Evolutionary conservation across 2,113 vertebrate species (phyloP).

Genomic region (Paramisgurnus dabryanus): DNA sequence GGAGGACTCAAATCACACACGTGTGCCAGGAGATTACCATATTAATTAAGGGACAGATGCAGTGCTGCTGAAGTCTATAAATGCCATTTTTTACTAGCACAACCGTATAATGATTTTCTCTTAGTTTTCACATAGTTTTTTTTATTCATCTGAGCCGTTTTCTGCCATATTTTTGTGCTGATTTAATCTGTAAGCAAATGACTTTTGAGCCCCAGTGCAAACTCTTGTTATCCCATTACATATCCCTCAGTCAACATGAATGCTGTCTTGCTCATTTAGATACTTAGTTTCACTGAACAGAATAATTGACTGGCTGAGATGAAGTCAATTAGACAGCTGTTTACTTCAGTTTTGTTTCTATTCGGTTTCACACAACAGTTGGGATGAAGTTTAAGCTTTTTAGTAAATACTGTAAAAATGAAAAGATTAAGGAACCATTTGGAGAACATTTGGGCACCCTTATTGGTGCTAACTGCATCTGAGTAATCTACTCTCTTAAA

Average conservation of each 20-base stretch:
- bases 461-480: too few species aligned
- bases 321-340: neutral
- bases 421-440: too few species aligned
- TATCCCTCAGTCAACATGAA: neutral
- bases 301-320: constrained; percentile 26
- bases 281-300: neutral
- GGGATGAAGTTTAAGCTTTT: neutral
- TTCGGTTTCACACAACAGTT: neutral
- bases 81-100: too few species aligned
- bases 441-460: too few species aligned
- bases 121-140: neutral
- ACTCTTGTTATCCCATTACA: neutral
- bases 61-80: neutral
- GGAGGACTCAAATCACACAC: constrained; percentile 21
- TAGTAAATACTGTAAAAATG: too few species aligned
- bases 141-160: constrained; percentile 9
- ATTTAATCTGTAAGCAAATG: neutral
- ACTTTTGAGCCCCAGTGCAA: neutral
- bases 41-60: constrained; percentile 6
- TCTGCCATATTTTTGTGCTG: neutral
- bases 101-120: constrained; percentile 6
- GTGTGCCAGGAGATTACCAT: constrained; percentile 18
- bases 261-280: constrained; percentile 18
- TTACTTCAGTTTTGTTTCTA: constrained; percentile 7
- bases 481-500: too few species aligned